A percentile compares a stretch with the other conserved stretches of the same genome.
Conservation (phyloP, 2,797 vertebrate species). For the Leptoclinus maculatus region DNA sequence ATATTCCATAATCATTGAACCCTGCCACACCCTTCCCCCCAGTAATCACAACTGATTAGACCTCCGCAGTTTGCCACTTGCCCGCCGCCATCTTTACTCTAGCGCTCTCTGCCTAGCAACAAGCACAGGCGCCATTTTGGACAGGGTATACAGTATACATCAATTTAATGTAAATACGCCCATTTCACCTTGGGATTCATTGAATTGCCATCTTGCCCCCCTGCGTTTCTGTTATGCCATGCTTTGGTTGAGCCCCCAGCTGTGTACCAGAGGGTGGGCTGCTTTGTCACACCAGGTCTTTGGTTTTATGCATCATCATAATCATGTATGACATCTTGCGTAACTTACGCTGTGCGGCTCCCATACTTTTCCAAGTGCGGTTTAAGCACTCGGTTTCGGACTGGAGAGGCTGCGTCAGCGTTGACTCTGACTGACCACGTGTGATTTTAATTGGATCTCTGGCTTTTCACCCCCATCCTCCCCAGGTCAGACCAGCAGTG, state of each 20-base stretch:
- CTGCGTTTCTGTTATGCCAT: slow-evolving; percentile 61
- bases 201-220: slow-evolving; percentile 49
- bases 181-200: slow-evolving; percentile 58
- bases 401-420: slow-evolving; percentile 62
- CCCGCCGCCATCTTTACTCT: slow-evolving; percentile 77
- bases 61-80: slow-evolving; percentile 75
- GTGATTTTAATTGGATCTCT: slow-evolving; percentile 83
- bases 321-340: slow-evolving; percentile 73
- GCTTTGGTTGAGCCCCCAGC: slow-evolving; percentile 61
- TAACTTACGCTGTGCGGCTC: slow-evolving; percentile 61
- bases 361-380: slow-evolving; percentile 40
- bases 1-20: slow-evolving; percentile 67
- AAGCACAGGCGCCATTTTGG: slow-evolving; percentile 78
- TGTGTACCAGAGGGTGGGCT: slow-evolving; percentile 66
- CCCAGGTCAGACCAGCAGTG: slow-evolving; percentile 77
- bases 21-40: slow-evolving; percentile 74
- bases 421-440: slow-evolving; percentile 71
- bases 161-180: slow-evolving; percentile 76
- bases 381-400: slow-evolving; percentile 10
- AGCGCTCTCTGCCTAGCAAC: slow-evolving; percentile 85
- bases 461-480: slow-evolving; percentile 57
- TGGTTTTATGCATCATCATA: slow-evolving; percentile 77
- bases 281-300: slow-evolving; percentile 70
- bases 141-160: slow-evolving; percentile 44
- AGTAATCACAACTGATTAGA: slow-evolving; percentile 76